Evolutionary conservation across 2,113 vertebrate genomes (phyloP), one percentile per base, ranked within the genome.

Genomic region (Vidua chalybeata): DNA sequence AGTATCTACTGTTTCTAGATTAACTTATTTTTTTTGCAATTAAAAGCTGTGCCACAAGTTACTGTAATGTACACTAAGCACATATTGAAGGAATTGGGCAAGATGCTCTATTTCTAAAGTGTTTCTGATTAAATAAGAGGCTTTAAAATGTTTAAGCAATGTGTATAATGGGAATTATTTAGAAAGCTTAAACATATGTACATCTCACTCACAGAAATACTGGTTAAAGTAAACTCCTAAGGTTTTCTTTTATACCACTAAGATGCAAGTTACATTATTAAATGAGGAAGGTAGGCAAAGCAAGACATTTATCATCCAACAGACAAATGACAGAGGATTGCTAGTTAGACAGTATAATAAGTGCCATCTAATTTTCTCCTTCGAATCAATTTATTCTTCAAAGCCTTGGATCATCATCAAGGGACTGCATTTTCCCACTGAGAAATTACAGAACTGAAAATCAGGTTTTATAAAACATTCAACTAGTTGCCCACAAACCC

Each of bases 361-460:
- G 97, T 95, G 96, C 94, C 96, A 97, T 98, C 97, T 98, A 97
- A 98, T 98, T 98, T 98, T 98, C 97, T 98, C 97, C 98, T 98
- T 97, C 74, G 37, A 98, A 98, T 98, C 97, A 98, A 98, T 98
- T 98, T 98, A 98, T 97, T 98, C 97, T 98, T 98, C 97, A 98
- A 97, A 98, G 97, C 93, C 86, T 77, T 66, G 82, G 94, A 97
- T 97, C 96, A 94, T 97, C 97, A 97, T 98, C 98, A 98, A 97
- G 98, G 97, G 97, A 97, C 87, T 85, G 92, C 88, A 96, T 97
- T 98, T 98, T 98, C 94, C 97, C 76, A 1, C 73, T 93, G 94
- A 98, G 97, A 97, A 98, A 98, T 98, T 97, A 97, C 62, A 96
- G 73, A 97, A 97, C 84, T 95, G 91, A 97, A 97, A 98, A 97